Evolutionary conservation across 2,113 vertebrate species (phyloP).

Genomic region (Xenopus borealis): DNA sequence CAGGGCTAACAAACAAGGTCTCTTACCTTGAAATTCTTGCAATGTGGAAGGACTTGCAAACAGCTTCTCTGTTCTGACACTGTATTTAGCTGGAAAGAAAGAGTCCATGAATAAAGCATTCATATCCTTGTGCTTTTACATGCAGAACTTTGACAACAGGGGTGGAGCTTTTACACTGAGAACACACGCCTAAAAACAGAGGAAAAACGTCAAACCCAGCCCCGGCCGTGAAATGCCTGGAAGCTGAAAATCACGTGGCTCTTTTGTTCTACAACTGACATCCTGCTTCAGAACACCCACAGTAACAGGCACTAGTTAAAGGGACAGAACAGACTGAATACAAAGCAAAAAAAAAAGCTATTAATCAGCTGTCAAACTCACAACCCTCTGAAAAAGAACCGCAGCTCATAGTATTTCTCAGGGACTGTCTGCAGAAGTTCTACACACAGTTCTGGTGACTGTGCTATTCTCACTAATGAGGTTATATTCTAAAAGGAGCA

Average conservation of each 20-base stretch:
- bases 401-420: too few species aligned
- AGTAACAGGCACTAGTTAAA: constrained; percentile 15
- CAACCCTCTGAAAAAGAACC: too few species aligned
- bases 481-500: too few species aligned
- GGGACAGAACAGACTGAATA: not conserved
- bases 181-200: constrained; percentile 17
- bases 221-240: constrained; percentile 12
- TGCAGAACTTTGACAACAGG: constrained; percentile 10
- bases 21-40: constrained; percentile 4
- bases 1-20: too few species aligned
- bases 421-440: too few species aligned
- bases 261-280: constrained; percentile 10
- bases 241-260: constrained; percentile 21
- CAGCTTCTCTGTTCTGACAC: not conserved
- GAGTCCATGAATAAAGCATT: not conserved
- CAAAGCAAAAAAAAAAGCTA: too few species aligned
- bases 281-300: constrained; percentile 11
- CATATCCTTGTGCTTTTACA: not conserved
- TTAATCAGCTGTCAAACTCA: too few species aligned
- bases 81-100: not conserved
- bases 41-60: too few species aligned
- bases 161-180: constrained; percentile 16
- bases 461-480: too few species aligned
- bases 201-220: not conserved
- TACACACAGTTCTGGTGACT: too few species aligned